phyloP scores from a whole-genome alignment of 2,113 vertebrate species.

The Malurus elegans region DNA sequence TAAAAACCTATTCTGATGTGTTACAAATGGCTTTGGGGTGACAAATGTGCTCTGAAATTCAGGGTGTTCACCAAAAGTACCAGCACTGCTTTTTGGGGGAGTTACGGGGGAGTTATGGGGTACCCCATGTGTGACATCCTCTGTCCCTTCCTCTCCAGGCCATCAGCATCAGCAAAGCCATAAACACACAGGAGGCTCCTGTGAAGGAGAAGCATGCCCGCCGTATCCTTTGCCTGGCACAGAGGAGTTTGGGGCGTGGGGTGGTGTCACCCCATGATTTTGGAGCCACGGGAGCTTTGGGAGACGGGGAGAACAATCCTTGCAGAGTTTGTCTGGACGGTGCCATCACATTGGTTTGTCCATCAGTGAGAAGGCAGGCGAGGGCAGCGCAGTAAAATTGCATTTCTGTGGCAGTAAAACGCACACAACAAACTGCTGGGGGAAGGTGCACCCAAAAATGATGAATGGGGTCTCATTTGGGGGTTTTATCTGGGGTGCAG shows the following conservation, averaged over 20 bases:
- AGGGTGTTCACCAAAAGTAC: not conserved
- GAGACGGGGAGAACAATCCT: accelerated
- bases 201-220: conserved; percentile 98
- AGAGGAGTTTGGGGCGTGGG: not conserved
- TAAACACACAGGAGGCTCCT: conserved; percentile 87
- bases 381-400: not conserved
- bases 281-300: not conserved
- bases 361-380: not conserved
- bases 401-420: not conserved
- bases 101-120: accelerated
- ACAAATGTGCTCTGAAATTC: not conserved
- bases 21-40: not conserved
- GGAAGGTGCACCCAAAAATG: not conserved
- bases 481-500: not conserved
- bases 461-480: accelerated
- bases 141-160: conserved; percentile 72
- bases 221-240: conserved; percentile 84
- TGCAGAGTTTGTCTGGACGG: not conserved
- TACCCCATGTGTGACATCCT: not conserved
- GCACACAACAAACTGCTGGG: not conserved
- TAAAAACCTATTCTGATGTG: not conserved
- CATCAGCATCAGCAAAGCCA: conserved; percentile 97
- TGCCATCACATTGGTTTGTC: accelerated
- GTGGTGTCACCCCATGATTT: not conserved
- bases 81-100: accelerated